A percentile compares a stretch with the other conserved stretches of the same genome.
Evolutionary conservation across 35 echinoderm and acorn worm genomes (phyloP).

Genomic region (Strongylocentrotus purpuratus): DNA sequence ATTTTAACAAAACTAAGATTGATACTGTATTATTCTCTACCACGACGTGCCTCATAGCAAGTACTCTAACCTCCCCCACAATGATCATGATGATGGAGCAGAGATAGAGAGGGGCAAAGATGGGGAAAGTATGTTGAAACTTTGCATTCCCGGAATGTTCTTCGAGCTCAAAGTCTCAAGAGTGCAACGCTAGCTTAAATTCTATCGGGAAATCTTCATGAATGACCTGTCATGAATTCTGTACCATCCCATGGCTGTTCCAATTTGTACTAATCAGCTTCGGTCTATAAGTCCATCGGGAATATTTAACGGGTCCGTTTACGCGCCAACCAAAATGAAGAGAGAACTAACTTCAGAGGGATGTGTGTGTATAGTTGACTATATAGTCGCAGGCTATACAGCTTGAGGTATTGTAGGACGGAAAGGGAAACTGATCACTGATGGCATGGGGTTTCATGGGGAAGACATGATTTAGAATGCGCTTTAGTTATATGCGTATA

Average conservation of each 20-base stretch:
- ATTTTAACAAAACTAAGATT: no score
- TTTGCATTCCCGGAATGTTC: not conserved
- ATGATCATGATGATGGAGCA: no score
- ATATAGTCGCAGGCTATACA: not conserved
- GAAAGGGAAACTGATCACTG: not conserved
- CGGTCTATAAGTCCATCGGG: not conserved
- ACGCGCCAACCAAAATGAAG: not conserved
- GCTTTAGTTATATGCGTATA: not conserved
- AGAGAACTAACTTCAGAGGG: not conserved
- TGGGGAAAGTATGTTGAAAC: not conserved
- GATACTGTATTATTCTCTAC: no score
- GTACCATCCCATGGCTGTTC: not conserved
- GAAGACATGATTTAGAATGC: not conserved
- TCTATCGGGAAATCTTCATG: not conserved
- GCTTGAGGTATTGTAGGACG: not conserved
- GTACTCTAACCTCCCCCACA: no score
- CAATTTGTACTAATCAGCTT: not conserved
- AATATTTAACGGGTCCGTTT: not conserved
- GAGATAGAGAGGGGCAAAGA: not conserved
- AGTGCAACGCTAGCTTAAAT: not conserved
- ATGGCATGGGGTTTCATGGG: not conserved
- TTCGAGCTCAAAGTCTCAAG: not conserved
- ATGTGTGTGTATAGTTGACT: not conserved
- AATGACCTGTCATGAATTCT: not conserved
- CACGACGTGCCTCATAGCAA: no score